Evolutionary conservation across 2,888 invertebrate genomes (phyloP).

Genomic region (Apocheima hispidaria): DNA sequence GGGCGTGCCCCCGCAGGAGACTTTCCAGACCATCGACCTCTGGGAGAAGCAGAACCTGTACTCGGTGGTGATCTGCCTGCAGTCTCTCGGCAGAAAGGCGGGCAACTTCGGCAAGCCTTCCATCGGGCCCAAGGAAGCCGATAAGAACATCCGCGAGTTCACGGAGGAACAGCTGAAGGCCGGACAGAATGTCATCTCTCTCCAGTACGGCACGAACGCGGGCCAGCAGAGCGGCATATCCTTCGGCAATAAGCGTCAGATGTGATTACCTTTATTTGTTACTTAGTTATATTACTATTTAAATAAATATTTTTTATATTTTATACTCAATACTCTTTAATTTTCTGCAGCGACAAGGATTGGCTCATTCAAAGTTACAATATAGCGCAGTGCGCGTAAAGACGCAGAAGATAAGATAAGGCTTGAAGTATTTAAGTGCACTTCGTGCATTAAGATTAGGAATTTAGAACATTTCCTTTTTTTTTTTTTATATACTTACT

Average conservation of each 20-base stretch:
- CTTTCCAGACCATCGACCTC: conserved; percentile 99
- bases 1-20: conserved; percentile 97
- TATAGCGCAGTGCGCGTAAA: conserved; percentile 38
- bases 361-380: conserved; percentile 47
- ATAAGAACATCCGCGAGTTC: conserved; percentile 97
- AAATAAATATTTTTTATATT: conserved; percentile 69
- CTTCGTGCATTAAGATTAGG: conserved; percentile 30
- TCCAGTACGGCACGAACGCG: conserved; percentile 99
- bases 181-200: conserved; percentile 96
- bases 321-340: conserved; percentile 54
- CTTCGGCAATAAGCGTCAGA: conserved; percentile 98
- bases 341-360: conserved; percentile 50
- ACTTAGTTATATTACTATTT: conserved; percentile 34
- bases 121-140: conserved; percentile 98
- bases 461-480: neutral
- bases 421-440: conserved; percentile 36
- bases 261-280: conserved; percentile 85
- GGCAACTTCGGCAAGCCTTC: conserved; percentile 93
- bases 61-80: conserved; percentile 97
- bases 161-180: conserved; percentile 97
- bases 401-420: conserved; percentile 59
- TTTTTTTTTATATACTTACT: neutral
- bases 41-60: conserved; percentile 98
- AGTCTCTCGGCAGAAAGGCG: conserved; percentile 97
- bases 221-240: conserved; percentile 98